Evolutionary conservation across 1,140 invertebrate species (phyloP), one percentile per base, ranked within the genome.

Genomic region (Pseudomyrmex sp.): DNA sequence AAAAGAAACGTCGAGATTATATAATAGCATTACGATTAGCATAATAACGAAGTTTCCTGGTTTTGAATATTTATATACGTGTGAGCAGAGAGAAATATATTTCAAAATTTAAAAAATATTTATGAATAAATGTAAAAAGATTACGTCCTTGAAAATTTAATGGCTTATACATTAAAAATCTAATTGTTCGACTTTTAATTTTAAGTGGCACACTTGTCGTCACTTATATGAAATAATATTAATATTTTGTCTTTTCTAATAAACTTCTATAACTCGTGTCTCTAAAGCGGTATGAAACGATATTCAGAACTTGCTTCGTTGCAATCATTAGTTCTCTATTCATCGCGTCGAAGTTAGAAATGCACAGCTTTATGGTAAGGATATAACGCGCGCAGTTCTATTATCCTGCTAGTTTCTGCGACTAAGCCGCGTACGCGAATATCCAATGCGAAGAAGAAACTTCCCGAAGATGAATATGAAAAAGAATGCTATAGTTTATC

Each of bases 231-330:
- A 48, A 79, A 44, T 70, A 79, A 79, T 54, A 79, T 35, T 54
- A 44, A 48, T 69, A 35, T 35, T 70, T 46, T 80, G 44, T 72
- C n/a, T 50, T 15, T 50, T 15, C 44, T 80, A 80, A 80, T 50
- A 59, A n/a, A 23, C 66, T 72, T 80, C 66, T 72, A 20, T 48
- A 72, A 70, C 20, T 83, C 58, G 65, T 61, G 73, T 70, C 35
- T 50, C 72, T 48, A 72, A 61, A 52, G 56, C 56, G 58, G 68
- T 63, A 58, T 75, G 46, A 76, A 66, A 44, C 20, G 20, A 44
- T 52, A 83, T 76, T 83, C 72, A 79, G 44, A 66, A 83, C 74
- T 72, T 61, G 76, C 66, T 80, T 72, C 66, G 54, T 80, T 80
- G 76, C 65, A 72, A 80, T 80, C 66, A 72, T 80, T 72, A 80